Evolutionary conservation across 2,888 invertebrate species (phyloP), one percentile per base, ranked within the genome.

Genomic region (Cheilosia impressa): DNA sequence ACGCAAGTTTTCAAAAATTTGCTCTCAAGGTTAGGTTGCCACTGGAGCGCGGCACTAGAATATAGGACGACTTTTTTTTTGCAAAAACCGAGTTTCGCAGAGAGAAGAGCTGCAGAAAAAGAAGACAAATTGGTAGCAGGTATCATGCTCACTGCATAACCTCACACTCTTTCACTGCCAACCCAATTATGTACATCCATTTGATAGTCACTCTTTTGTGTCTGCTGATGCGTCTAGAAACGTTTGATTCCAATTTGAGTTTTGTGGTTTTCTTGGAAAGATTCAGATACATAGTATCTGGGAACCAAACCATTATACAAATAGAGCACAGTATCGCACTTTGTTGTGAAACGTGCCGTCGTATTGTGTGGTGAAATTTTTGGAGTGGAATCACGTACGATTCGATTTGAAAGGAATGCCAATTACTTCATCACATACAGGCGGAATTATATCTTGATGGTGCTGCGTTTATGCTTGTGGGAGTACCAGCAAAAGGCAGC

Each of bases 341-440:
- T 68, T 69, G 77, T 78, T 73, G 66, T 34, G 53, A 57, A 60
- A 80, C 73, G 60, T 81, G 57, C 57, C 52, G 68, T 45, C 55
- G 17, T 45, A 66, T 72, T 68, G 63, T 79, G 65, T 62, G 66
- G 62, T 10, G 24, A 77, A 60, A 72, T 72, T 66, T 63, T 73
- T 57, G 68, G 57, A 84, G 62, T 80, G 80, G 75, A 84, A 80
- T 69, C 84, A 84, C 84, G 84, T 80, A 75, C 65, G 73, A 69
- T 69, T 69, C 73, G 73, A 66, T 66, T 80, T 80, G 77, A 84
- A 84, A 84, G 55, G 80, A 84, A 80, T 84, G 75, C 80, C 84
- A 84, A 84, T 84, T 84, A 80, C 84, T 84, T 84, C 55, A 75
- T 83, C 72, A 52, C 72, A 69, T 71, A 52, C 34, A 66, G 47